Evolutionary conservation across 1,140 invertebrate species (phyloP).

Genomic region (Papilio helenus): DNA sequence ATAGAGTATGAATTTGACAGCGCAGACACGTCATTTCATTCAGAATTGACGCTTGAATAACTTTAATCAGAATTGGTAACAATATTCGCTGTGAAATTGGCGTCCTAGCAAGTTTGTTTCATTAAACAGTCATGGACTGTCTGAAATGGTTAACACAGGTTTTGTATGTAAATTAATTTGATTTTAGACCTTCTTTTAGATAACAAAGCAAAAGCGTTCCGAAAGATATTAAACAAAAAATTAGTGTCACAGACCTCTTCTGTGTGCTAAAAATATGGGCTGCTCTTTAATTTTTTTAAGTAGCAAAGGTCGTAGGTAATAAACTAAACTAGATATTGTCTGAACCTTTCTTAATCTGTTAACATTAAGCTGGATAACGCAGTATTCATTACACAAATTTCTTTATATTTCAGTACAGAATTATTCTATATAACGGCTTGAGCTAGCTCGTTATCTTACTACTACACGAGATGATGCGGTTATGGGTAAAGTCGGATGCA

Average conservation of each 20-base stretch:
- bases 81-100: not conserved
- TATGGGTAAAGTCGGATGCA: too few species aligned
- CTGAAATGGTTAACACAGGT: not conserved
- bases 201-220: too few species aligned
- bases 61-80: constrained; percentile 33
- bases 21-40: constrained; percentile 43
- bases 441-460: too few species aligned
- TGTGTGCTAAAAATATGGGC: too few species aligned
- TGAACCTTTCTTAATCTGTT: constrained; percentile 47
- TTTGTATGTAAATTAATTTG: constrained; percentile 37
- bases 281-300: not conserved
- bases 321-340: not conserved
- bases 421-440: constrained; percentile 46
- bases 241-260: not conserved
- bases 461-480: too few species aligned
- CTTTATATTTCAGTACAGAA: constrained; percentile 55
- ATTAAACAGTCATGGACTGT: not conserved
- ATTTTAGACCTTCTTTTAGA: not conserved
- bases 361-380: constrained; percentile 50
- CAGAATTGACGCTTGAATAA: constrained; percentile 32
- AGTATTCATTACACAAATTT: constrained; percentile 65
- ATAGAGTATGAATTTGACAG: constrained; percentile 54
- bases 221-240: not conserved
- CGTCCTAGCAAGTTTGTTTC: not conserved
- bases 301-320: not conserved